These are phyloP conservation scores for Planiliza haematocheilus DNA, from an alignment of 2,113 vertebrate species.

Conservation along the genomic window DNA sequence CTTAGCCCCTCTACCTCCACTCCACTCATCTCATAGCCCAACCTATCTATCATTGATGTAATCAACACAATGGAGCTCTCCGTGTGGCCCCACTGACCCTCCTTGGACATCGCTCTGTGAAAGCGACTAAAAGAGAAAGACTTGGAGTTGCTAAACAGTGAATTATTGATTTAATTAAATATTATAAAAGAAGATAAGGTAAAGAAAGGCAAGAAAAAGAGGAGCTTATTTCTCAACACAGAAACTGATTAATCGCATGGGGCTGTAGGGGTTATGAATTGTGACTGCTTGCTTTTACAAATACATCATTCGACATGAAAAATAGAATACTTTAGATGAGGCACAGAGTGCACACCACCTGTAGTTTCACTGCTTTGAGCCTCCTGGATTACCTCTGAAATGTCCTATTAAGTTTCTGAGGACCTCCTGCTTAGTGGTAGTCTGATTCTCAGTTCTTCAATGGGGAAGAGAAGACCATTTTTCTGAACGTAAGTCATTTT, in stretches of 20 bases:
- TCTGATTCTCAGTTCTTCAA: background rate
- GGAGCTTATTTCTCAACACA: conserved; percentile 56
- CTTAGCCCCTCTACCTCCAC: conserved; percentile 5
- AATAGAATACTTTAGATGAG: conserved; percentile 3
- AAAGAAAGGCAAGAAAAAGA: conserved; percentile 29
- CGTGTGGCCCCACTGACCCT: conserved; percentile 50
- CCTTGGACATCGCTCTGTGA: conserved; percentile 41
- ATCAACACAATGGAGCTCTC: conserved; percentile 78
- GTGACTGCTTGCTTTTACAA: conserved; percentile 33
- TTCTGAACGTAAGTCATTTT: background rate
- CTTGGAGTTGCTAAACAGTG: conserved; percentile 72
- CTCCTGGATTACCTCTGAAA: conserved; percentile 9
- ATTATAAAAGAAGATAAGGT: conserved; percentile 56
- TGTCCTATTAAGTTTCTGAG: conserved; percentile 3
- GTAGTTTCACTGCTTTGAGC: conserved; percentile 42
- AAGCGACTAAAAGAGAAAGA: conserved; percentile 56
- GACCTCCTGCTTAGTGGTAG: background rate
- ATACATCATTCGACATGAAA: background rate
- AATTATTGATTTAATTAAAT: conserved; percentile 77
- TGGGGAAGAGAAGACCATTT: background rate
- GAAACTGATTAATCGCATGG: conserved; percentile 53
- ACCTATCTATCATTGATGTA: conserved; percentile 70
- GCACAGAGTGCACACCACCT: conserved; percentile 24
- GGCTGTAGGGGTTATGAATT: conserved; percentile 45
- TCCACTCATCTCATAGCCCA: conserved; percentile 40